A percentile compares a stretch with the other conserved stretches of the same genome.
phyloP scores from a whole-genome alignment of 2,113 vertebrate species.

The Pitta sordida region DNA sequence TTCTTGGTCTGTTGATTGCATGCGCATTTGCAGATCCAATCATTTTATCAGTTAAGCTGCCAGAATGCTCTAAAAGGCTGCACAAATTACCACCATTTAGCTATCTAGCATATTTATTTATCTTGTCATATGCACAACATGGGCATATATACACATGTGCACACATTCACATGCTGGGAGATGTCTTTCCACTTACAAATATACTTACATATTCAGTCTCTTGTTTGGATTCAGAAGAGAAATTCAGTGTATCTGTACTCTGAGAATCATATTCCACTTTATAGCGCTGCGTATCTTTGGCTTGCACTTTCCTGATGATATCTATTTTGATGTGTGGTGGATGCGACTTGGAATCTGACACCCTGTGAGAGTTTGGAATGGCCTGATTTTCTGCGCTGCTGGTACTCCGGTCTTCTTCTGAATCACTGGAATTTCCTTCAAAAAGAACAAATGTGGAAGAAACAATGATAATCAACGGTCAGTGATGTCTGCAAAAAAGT shows the following conservation, averaged over 20 bases:
- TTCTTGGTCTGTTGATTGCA: neutral
- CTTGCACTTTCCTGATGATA: slow-evolving; percentile 80
- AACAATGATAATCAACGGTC: neutral
- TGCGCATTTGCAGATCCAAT: neutral
- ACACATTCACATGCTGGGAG: neutral
- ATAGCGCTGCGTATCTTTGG: slow-evolving; percentile 83
- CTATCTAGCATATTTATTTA: neutral
- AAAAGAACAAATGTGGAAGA: neutral
- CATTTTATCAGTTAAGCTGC: neutral
- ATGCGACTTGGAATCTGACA: slow-evolving; percentile 66
- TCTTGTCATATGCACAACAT: neutral
- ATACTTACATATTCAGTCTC: slow-evolving; percentile 90
- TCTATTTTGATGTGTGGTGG: slow-evolving; percentile 78
- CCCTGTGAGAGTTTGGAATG: slow-evolving; percentile 61
- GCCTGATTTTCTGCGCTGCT: slow-evolving; percentile 68
- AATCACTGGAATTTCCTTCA: slow-evolving; percentile 75
- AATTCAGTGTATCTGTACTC: slow-evolving; percentile 86
- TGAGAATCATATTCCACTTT: slow-evolving; percentile 82
- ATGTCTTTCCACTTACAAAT: neutral
- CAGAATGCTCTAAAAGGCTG: neutral
- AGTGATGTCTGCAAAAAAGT: neutral
- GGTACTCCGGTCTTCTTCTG: slow-evolving; percentile 73
- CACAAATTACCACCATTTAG: neutral
- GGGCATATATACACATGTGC: fast-evolving
- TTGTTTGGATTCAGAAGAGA: slow-evolving; percentile 86